Evolutionary conservation across 92 coral and sea anemone species (phyloP).

Genomic region (Zoanthus sociatus): DNA sequence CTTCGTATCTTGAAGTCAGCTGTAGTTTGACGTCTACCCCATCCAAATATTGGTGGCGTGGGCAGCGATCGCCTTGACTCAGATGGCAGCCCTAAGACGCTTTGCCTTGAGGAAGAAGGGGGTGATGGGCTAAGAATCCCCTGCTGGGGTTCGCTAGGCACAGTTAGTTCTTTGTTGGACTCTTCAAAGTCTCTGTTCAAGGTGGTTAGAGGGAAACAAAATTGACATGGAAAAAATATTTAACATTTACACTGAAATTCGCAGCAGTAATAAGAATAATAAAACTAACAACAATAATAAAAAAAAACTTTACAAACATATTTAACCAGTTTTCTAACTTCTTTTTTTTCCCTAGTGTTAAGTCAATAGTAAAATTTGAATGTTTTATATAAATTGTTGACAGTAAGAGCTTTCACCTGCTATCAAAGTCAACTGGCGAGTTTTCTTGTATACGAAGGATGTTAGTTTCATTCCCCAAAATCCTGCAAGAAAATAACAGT

Average conservation of each 20-base stretch:
- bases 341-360: too few relatives aligned
- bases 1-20: conserved; percentile 42
- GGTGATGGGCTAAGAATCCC: conserved; percentile 21
- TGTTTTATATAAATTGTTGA: too few relatives aligned
- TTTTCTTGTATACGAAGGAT: conserved; percentile 10
- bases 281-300: too few relatives aligned
- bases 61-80: conserved; percentile 29
- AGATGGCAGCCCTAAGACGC: conserved; percentile 14
- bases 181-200: background rate
- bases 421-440: background rate
- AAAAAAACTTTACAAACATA: too few relatives aligned
- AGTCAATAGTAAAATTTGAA: too few relatives aligned
- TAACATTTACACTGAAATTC: too few relatives aligned
- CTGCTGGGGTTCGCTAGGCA: background rate
- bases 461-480: conserved; percentile 18
- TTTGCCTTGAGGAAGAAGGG: conserved; percentile 16
- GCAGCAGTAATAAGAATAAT: background rate
- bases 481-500: background rate
- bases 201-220: background rate
- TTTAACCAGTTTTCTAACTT: too few relatives aligned
- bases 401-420: background rate
- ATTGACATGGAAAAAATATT: too few relatives aligned
- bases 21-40: conserved; percentile 35
- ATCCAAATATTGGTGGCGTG: conserved; percentile 15
- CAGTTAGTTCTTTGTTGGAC: background rate